Evolutionary conservation across 2,888 invertebrate genomes (phyloP), one percentile per base, ranked within the genome.

Genomic region (Microplitis deprimator): DNA sequence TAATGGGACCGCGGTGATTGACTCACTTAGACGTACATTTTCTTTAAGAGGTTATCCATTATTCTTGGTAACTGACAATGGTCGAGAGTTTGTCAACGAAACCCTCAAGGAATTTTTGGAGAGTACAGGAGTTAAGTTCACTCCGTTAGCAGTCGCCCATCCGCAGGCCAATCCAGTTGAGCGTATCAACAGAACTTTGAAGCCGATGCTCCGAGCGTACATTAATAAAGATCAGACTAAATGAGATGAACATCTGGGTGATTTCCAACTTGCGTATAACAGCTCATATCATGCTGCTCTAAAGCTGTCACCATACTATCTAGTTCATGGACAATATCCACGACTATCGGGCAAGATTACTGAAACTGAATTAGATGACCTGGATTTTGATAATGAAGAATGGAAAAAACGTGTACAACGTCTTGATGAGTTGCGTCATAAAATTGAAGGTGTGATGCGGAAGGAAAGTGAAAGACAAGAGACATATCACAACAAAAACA

Each of bases 151-250:
- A 40, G 61, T 78, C 8, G 61, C 17, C 50, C 77, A 81, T 40
- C 79, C 79, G 13, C 81, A 81, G 38, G 74, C 72, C 6, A 79
- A 81, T 40, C 80, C 79, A 1, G 79, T 80, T 8, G 79, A 79
- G 39, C 68, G 77, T 0, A 77, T 76, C 0, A 77, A 80, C 29
- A 40, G 73, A 20, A 78, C 79, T 39, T 16, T 77, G 2, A 74
- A 74, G 64, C 74, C 74, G 1, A 74, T 74, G 67, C 74, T 77
- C 13, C 61, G 68, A 6, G 80, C 76, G 60, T 80, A 77, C 39
- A 65, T 79, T 1, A 73, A 69, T 6, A 68, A 64, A n/a, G 64
- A 79, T 16, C 79, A 79, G 16, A 69, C 73, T 17, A 68, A 79
- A 65, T 80, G 79, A 77, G 78, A 79, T 62, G 68, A 78, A 16